phyloP scores from a whole-genome alignment of 2,888 invertebrate species.

The Cheiracanthium punctorium region DNA sequence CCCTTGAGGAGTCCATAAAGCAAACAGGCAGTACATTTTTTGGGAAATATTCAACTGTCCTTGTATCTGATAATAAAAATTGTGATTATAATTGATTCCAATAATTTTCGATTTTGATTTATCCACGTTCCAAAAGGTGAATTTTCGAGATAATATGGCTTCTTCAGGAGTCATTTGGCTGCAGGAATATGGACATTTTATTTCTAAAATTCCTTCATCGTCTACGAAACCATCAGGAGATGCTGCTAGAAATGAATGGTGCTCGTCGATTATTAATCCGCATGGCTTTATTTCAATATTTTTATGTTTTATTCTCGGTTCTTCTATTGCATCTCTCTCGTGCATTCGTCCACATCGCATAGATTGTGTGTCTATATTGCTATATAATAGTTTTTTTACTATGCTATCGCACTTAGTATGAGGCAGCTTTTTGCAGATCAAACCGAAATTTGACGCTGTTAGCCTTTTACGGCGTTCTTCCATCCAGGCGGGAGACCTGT shows the following conservation, averaged over 20 bases:
- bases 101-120: background rate
- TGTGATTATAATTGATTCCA: background rate
- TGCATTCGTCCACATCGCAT: background rate
- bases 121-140: background rate
- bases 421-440: background rate
- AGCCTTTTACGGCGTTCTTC: constrained; percentile 3
- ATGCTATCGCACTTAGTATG: background rate
- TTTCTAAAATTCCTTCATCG: background rate
- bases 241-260: background rate
- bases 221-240: background rate
- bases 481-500: background rate
- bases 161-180: background rate
- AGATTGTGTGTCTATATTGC: too few species aligned
- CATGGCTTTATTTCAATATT: background rate
- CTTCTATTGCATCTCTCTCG: background rate
- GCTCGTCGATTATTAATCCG: background rate
- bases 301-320: background rate
- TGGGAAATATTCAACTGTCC: constrained; percentile 4
- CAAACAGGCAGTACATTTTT: background rate
- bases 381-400: constrained; percentile 1
- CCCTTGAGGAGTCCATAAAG: background rate
- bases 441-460: constrained; percentile 1
- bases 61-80: background rate
- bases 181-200: background rate
- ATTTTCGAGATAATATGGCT: background rate